These are phyloP conservation scores for Trileptium ribeirensis DNA, from an alignment of 2,888 invertebrate genomes.

Conservation along the genomic window DNA sequence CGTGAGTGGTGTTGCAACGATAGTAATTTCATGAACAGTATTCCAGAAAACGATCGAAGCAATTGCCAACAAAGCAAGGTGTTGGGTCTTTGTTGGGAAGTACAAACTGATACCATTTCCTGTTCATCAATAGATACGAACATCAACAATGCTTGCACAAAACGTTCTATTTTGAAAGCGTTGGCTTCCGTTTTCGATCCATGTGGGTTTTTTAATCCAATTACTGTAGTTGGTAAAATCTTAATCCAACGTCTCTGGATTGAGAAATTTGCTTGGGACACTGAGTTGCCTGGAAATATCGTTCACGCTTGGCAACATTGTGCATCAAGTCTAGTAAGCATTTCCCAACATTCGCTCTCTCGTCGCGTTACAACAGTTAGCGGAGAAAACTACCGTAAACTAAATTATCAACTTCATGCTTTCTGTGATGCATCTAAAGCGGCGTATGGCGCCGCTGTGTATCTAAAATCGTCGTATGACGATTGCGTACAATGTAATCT, in stretches of 20 bases:
- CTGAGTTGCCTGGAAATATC: not conserved
- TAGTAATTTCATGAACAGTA: not conserved
- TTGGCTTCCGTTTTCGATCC: not conserved
- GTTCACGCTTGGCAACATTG: not conserved
- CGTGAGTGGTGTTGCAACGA: not conserved
- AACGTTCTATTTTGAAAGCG: not conserved
- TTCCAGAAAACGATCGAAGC: not conserved
- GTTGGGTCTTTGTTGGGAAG: not conserved
- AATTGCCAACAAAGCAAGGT: not conserved
- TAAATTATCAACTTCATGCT: constrained; percentile 16
- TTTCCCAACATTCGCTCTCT: not conserved
- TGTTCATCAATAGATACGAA: not conserved
- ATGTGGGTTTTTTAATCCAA: not conserved
- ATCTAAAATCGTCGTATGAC: constrained; percentile 21
- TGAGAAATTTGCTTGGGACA: not conserved
- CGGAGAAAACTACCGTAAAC: not conserved
- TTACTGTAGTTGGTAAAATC: not conserved
- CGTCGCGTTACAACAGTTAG: not conserved
- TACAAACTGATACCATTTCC: not conserved
- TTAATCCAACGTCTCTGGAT: not conserved
- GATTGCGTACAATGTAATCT: constrained; percentile 13
- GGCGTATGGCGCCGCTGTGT: constrained; percentile 37
- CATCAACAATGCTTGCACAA: not conserved
- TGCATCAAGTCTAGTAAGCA: not conserved
- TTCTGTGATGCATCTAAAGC: constrained; percentile 39